Conservation (phyloP, 2,113 vertebrate species). For the Myotis brandtii region DNA sequence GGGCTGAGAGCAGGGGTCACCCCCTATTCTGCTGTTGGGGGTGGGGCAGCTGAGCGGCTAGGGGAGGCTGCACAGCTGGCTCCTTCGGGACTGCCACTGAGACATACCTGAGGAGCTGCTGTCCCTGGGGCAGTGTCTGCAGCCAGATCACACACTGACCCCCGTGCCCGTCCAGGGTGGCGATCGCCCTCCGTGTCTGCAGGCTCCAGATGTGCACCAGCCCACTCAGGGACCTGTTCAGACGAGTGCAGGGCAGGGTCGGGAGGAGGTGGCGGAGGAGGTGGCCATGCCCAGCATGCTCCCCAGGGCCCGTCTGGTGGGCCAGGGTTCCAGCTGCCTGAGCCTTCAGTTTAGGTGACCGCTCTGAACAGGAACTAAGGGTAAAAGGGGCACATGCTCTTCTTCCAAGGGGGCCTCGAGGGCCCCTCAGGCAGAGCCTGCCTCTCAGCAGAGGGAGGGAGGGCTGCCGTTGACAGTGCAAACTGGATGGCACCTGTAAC, state of each 20-base stretch:
- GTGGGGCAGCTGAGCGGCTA: background rate
- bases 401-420: background rate
- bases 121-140: constrained; percentile 82
- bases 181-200: constrained; percentile 87
- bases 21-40: background rate
- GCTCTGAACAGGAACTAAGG: background rate
- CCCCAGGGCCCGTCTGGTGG: background rate
- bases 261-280: fast-evolving
- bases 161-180: constrained; percentile 89
- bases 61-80: too few species aligned
- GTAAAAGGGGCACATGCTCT: background rate
- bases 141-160: constrained; percentile 92
- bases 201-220: constrained; percentile 94
- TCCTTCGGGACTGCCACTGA: background rate
- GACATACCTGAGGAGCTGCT: constrained; percentile 91
- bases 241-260: background rate
- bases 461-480: background rate
- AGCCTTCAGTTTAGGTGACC: background rate
- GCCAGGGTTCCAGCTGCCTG: too few species aligned
- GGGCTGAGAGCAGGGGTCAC: background rate
- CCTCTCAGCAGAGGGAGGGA: background rate
- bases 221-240: constrained; percentile 90
- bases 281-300: background rate
- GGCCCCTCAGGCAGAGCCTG: background rate
- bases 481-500: background rate